phyloP scores from a whole-genome alignment of 2,797 vertebrate species.

The Ctenosaura bakeri region DNA sequence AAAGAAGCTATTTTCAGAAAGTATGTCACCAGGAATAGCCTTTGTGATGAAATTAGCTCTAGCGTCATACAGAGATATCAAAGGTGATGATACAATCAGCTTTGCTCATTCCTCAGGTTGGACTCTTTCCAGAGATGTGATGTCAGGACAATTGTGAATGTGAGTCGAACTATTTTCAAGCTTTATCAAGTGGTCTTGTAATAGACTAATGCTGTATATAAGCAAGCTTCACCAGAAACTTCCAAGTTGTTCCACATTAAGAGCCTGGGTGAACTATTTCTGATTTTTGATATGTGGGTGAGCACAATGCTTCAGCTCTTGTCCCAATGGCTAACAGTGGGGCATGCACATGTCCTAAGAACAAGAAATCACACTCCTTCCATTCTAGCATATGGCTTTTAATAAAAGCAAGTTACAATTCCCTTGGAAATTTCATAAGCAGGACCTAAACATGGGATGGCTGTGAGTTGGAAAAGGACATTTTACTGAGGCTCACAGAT shows the following conservation, averaged over 20 bases:
- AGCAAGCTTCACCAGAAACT: background rate
- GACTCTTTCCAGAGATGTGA: background rate
- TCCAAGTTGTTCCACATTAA: background rate
- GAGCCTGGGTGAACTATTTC: background rate
- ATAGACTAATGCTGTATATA: slow-evolving; percentile 1
- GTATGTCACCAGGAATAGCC: background rate
- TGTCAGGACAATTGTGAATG: background rate
- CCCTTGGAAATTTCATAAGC: background rate
- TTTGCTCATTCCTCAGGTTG: background rate
- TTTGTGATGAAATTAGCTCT: background rate
- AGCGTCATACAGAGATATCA: background rate
- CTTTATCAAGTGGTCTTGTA: background rate
- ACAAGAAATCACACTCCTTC: background rate
- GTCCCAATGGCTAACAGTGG: background rate
- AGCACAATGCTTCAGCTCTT: background rate
- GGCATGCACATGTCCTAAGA: background rate
- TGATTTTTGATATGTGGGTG: background rate
- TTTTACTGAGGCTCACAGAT: background rate
- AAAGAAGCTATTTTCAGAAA: background rate
- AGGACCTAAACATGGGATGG: background rate
- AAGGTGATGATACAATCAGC: background rate
- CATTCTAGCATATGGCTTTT: background rate
- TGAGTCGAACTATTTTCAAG: slow-evolving; percentile 2
- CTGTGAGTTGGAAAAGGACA: too few relatives aligned
- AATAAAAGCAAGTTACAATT: background rate